Evolutionary conservation across 2,797 vertebrate species (phyloP), one percentile per base, ranked within the genome.

Genomic region (Microhierax caerulescens): DNA sequence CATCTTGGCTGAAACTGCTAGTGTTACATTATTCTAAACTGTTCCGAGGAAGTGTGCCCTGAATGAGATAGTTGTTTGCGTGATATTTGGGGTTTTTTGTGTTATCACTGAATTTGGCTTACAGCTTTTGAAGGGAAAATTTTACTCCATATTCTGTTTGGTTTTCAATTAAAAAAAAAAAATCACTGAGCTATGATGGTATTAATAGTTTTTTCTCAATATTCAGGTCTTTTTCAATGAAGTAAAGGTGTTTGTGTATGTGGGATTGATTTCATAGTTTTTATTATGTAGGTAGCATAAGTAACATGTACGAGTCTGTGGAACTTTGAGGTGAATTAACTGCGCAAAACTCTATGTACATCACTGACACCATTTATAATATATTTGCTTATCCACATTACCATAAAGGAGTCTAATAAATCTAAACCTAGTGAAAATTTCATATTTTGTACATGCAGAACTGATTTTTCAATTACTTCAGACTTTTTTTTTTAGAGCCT

Each of bases 401-500:
- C 65, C 47, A 70, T 93, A 85, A 93, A 86, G 53, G 34, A 92
- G 47, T 73, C 54, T 64, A 93, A 88, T 95, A 95, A 91, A 86
- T 94, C 47, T 94, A 90, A 74, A 92, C 43, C 56, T 79, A 85
- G 78, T 78, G 93, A 91, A 95, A 95, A 95, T 68, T 85, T 95
- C 36, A 4, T 90, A 69, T 93, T 97, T 94, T 88, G 22, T 88
- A 82, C 74, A 88, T 67, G 60, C 77, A 92, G 88, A 95, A 92
- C 85, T 96, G 94, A 94, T 94, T 97, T 97, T 96, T 97, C 96
- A 96, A 92, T 95, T 96, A 96, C 88, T 97, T 96, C 45, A 90
- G 91, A 63, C 50, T 84, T 83, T 91, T 95, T 84, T 83, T 91
- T 95, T 96, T 43, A 86, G 76, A 78, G 70, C 88, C 85, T 84